A percentile compares a stretch with the other conserved stretches of the same genome.
Conservation (phyloP, 2,113 vertebrate genomes). For the Alexandromys fortis region DNA sequence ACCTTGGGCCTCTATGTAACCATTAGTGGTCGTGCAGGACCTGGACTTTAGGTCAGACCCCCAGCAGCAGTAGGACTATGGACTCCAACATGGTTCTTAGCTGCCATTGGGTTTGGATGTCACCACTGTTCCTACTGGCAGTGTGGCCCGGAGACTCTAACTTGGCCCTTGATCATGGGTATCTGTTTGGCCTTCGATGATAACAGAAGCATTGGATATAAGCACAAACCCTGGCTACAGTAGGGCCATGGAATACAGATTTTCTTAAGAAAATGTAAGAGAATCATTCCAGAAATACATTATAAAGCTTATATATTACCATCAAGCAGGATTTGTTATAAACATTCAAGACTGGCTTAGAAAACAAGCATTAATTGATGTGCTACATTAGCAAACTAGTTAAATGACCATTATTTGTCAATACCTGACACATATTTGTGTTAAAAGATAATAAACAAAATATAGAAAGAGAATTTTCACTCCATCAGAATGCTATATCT, state of each 20-base stretch:
- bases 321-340: background rate
- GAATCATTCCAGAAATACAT: background rate
- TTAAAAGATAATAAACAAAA: background rate
- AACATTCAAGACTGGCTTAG: background rate
- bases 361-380: background rate
- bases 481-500: background rate
- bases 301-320: background rate
- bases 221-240: too few species aligned
- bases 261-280: background rate
- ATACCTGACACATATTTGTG: background rate
- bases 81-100: too few species aligned
- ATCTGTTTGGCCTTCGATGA: too few species aligned
- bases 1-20: too few species aligned
- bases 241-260: background rate
- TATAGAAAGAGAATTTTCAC: background rate
- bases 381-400: background rate
- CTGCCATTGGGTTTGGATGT: too few species aligned
- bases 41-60: too few species aligned
- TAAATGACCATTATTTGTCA: background rate
- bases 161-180: too few species aligned
- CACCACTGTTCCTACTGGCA: too few species aligned
- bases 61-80: too few species aligned
- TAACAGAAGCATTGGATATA: too few species aligned
- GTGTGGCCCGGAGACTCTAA: too few species aligned
- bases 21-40: too few species aligned